Evolutionary conservation across 2,113 vertebrate species (phyloP), one percentile per base, ranked within the genome.

Genomic region (Sula dactylatra): DNA sequence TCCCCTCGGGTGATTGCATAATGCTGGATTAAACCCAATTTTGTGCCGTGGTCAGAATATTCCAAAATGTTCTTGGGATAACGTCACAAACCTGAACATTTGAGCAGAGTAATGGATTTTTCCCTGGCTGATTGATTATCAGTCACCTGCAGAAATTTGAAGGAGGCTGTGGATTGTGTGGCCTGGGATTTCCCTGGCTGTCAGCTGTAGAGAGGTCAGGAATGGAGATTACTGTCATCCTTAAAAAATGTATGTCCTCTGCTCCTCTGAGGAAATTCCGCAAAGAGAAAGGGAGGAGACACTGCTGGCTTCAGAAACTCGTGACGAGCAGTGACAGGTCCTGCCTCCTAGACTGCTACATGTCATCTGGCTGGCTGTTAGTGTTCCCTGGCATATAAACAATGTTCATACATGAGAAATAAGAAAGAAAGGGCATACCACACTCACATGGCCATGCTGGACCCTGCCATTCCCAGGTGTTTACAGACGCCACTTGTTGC

Each of bases 371-470:
- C 40, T 55, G 40, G 7, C 36, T 25, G 7, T 26, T 52, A 4
- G 2, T 11, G 2, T 29, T 73, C 29, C 32, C 34, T 84, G 47
- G 3, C n/a, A 2, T 5, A 7, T 6, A 18, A 83, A 38, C 8
- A 20, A 2, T 8, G 20, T 14, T 61, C 36, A 7, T 8, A 5
- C 0, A 0, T 58, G 40, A 77, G 54, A 40, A 52, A 7, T 10
- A 36, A 38, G 49, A 67, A 25, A 21, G 26, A 49, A 80, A 36
- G 19, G 16, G 65, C 16, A 11, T 19, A 4, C 10, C 25, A 18
- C 36, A 44, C 9, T 27, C 5, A 3, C 1, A 1, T 3, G 11
- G 13, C 9, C 2, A 1, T n/a, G 38, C 24, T 62, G 49, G 45
- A 24, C 26, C 84, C 20, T 66, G 31, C 45, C 11, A 3, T 50